phyloP scores from a whole-genome alignment of 37 sponge, comb jelly and placozoan genomes.

The Amphimedon queenslandica region DNA sequence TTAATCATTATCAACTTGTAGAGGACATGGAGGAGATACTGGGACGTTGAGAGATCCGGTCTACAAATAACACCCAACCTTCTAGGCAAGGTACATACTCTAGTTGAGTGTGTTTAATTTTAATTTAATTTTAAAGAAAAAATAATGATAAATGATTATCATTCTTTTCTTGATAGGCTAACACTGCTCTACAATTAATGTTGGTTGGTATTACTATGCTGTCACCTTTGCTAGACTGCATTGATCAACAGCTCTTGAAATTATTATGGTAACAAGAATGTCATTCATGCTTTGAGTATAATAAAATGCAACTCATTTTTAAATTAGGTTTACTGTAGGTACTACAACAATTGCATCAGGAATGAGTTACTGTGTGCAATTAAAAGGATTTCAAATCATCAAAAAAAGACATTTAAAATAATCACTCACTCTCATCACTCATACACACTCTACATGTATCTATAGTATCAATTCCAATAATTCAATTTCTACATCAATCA shows the following conservation, averaged over 20 bases:
- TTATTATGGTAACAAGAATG: conserved; percentile 53
- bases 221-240: conserved; percentile 50
- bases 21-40: conserved; percentile 70
- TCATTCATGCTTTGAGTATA: neutral
- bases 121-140: too few species aligned
- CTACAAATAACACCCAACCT: conserved; percentile 65
- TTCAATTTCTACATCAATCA: too few species aligned
- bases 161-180: conserved; percentile 26
- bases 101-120: too few species aligned
- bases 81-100: conserved; percentile 84
- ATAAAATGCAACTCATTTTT: neutral
- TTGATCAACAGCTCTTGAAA: conserved; percentile 55
- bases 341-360: conserved; percentile 64
- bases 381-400: conserved; percentile 47
- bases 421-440: neutral
- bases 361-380: conserved; percentile 38
- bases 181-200: conserved; percentile 67
- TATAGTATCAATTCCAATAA: too few species aligned
- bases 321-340: conserved; percentile 59
- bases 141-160: neutral
- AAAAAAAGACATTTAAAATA: conserved; percentile 1
- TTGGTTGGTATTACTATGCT: conserved; percentile 52
- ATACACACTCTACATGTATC: too few species aligned
- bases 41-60: conserved; percentile 74
- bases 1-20: neutral